Percentiles rank a stretch among this genome's conserved stretches.
Conservation (phyloP, 64 coral and sea anemone species). For the Dendrophyllia cribrosa region DNA sequence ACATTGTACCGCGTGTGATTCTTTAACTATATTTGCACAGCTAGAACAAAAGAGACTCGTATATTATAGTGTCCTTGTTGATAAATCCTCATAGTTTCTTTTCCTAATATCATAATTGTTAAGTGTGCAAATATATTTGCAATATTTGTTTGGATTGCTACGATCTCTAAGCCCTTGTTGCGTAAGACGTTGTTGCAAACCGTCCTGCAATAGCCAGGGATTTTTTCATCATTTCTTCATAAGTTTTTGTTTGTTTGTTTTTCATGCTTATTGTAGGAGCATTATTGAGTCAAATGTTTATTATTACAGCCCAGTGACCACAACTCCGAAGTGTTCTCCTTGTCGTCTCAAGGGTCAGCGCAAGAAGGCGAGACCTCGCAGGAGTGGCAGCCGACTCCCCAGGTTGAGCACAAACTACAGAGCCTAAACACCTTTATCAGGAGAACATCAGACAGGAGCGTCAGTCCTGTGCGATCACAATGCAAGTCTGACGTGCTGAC, state of each 20-base stretch:
- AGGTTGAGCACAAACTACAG: constrained; percentile 14
- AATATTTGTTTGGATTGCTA: too few species aligned
- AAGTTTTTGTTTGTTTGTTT: not conserved
- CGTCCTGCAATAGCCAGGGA: not conserved
- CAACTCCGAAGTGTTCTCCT: constrained; percentile 3
- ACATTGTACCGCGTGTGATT: too few species aligned
- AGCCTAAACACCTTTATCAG: constrained; percentile 30
- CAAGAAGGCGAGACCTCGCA: not conserved
- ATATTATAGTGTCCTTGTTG: not conserved
- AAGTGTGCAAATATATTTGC: not conserved
- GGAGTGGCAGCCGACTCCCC: constrained; percentile 27
- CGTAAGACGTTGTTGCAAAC: not conserved
- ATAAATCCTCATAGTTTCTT: not conserved
- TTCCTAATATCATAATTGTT: not conserved
- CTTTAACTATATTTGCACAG: not conserved
- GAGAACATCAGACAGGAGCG: constrained; percentile 24
- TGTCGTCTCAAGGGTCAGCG: constrained; percentile 3
- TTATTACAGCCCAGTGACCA: not conserved
- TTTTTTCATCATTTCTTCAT: too few species aligned
- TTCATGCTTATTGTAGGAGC: not conserved
- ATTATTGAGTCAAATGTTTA: not conserved
- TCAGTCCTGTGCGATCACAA: constrained; percentile 55
- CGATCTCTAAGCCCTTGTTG: not conserved
- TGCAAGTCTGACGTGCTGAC: constrained; percentile 22
- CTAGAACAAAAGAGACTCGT: not conserved